These are phyloP conservation scores for Luehdorfia chinensis DNA, from an alignment of 1,140 invertebrate genomes.

Conservation along the genomic window DNA sequence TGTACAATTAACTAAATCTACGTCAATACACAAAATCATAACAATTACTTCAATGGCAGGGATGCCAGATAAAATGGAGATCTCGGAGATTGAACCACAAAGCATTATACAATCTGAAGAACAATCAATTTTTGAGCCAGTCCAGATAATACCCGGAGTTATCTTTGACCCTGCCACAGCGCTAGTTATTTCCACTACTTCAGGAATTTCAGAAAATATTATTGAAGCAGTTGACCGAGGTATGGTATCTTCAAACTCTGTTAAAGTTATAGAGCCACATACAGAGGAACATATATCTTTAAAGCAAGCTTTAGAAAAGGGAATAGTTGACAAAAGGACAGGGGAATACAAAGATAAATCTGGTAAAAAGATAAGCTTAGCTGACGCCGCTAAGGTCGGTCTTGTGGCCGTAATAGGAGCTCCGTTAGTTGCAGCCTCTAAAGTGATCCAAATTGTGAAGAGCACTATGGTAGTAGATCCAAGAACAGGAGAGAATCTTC, in stretches of 20 bases:
- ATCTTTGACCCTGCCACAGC: constrained; percentile 87
- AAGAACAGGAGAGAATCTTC: constrained; percentile 84
- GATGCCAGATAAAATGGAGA: constrained; percentile 82
- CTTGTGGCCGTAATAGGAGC: constrained; percentile 83
- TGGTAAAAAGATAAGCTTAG: constrained; percentile 82
- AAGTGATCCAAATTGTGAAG: constrained; percentile 74
- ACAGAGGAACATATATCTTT: constrained; percentile 84
- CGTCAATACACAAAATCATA: constrained; percentile 77
- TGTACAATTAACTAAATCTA: constrained; percentile 58
- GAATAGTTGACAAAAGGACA: constrained; percentile 86
- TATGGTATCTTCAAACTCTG: constrained; percentile 80
- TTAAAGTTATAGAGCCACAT: constrained; percentile 86
- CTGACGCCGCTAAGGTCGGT: constrained; percentile 86
- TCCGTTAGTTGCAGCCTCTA: constrained; percentile 82
- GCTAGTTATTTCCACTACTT: constrained; percentile 84
- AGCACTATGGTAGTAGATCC: constrained; percentile 86
- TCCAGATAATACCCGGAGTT: constrained; percentile 82
- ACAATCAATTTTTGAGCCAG: constrained; percentile 79
- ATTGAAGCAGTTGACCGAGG: constrained; percentile 83
- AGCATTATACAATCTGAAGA: constrained; percentile 61
- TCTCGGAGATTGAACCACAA: constrained; percentile 74
- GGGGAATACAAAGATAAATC: constrained; percentile 82
- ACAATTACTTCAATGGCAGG: constrained; percentile 81
- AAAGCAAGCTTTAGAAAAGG: constrained; percentile 85
- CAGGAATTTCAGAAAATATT: constrained; percentile 83